Evolutionary conservation across 2,113 vertebrate species (phyloP), one percentile per base, ranked within the genome.

Genomic region (Oenanthe oenanthe): DNA sequence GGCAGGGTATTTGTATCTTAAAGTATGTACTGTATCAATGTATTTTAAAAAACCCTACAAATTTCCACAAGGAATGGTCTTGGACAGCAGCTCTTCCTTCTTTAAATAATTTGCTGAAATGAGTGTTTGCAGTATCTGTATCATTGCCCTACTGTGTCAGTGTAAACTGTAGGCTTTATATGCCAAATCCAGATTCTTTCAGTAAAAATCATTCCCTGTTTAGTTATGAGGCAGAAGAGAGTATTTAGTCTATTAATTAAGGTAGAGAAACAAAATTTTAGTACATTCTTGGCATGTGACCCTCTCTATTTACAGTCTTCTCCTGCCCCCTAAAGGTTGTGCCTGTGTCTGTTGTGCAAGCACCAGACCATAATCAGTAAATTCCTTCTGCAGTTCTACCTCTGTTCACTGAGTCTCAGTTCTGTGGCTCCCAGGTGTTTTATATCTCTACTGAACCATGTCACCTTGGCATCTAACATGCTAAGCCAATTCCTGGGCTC

Each of bases 311-410:
- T 98, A 98, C 98, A 98, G 98, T 98, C 98, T 99, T 99, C 97
- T 99, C 97, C 99, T 99, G 99, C 99, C 99, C 99, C 99, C 99
- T 99, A 99, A 99, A 99, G 99, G 99, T 98, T 97, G 85, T 97
- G 98, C 97, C 60, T 83, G 86, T 97, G 92, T 96, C 90, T 97
- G 66, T 86, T 97, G 92, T 96, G 62, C 96, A 74, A 86, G 94
- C 71, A 62, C 68, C 5, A 12, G 67, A 93, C 95, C 50, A 15
- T 77, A 67, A 95, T 97, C 85, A 63, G 88, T 97, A 65, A 68
- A 34, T 93, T 94, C 81, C 93, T 86, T 88, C 36, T 85, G 73
- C 96, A 92, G 20, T 88, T 95, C 75, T 74, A n/a, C 43, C 36
- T 96, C 71, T 97, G 95, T 98, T 98, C 98, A 98, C 96, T 97